phyloP scores from a whole-genome alignment of 2,888 invertebrate genomes.

The Philonicus albiceps region DNA sequence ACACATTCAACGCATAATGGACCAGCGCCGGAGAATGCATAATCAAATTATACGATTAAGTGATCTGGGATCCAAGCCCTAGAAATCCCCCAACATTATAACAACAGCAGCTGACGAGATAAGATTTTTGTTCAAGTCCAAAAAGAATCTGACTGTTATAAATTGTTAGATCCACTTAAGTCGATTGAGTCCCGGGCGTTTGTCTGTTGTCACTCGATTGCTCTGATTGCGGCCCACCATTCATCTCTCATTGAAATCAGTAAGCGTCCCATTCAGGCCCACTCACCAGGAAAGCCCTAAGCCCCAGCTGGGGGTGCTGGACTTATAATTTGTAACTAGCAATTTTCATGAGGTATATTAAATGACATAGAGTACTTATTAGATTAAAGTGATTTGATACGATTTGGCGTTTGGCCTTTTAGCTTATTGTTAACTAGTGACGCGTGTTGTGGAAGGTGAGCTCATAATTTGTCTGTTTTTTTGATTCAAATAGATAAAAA shows the following conservation, averaged over 20 bases:
- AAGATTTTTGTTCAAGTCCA: background rate
- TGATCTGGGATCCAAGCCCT: background rate
- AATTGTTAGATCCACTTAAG: background rate
- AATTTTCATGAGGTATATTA: background rate
- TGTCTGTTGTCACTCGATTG: slow-evolving; percentile 36
- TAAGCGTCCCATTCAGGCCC: slow-evolving; percentile 24
- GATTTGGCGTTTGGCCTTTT: background rate
- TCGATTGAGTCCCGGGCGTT: slow-evolving; percentile 18
- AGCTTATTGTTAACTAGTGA: background rate
- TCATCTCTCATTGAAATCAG: slow-evolving; percentile 20
- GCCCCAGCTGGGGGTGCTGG: background rate
- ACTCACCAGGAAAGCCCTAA: background rate
- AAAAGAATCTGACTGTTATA: background rate
- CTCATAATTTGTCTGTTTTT: background rate
- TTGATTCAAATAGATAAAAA: background rate
- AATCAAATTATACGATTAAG: slow-evolving; percentile 29
- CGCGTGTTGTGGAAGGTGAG: background rate
- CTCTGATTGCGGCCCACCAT: slow-evolving; percentile 23
- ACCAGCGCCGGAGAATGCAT: slow-evolving; percentile 6
- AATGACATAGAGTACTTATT: background rate
- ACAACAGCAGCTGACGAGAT: background rate
- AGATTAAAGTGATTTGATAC: slow-evolving; percentile 22
- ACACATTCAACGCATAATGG: background rate
- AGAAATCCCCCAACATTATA: background rate
- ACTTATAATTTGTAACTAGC: background rate